Percentiles rank a stretch among this genome's conserved stretches.
Evolutionary conservation across 35 echinoderm and acorn worm genomes (phyloP).

Genomic region (Apostichopus parvimensis): DNA sequence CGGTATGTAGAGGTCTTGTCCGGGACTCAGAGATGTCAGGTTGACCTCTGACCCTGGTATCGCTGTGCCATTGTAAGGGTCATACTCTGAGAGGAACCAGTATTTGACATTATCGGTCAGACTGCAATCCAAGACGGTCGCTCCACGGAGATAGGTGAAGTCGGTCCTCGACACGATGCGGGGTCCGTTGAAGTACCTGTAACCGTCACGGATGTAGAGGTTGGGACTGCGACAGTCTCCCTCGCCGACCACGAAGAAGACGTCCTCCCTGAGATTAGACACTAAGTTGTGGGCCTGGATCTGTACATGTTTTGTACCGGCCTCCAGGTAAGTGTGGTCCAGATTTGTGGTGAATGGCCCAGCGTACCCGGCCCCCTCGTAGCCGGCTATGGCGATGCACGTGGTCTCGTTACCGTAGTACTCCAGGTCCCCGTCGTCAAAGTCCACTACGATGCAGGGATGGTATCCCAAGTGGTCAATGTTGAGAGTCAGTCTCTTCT

Average conservation of each 20-base stretch:
- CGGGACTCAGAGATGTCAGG: neutral
- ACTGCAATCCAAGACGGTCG: conserved; percentile 36
- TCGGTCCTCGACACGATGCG: conserved; percentile 17
- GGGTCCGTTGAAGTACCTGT: conserved; percentile 32
- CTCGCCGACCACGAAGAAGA: conserved; percentile 47
- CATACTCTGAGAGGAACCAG: conserved; percentile 8
- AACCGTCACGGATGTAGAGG: conserved; percentile 39
- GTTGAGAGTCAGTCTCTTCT: neutral
- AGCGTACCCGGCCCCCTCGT: neutral
- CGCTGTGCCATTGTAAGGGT: neutral
- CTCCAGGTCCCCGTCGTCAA: conserved; percentile 11
- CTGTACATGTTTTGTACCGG: neutral
- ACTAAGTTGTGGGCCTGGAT: conserved; percentile 17
- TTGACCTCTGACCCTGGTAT: conserved; percentile 23
- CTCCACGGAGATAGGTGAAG: conserved; percentile 30
- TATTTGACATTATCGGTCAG: conserved; percentile 28
- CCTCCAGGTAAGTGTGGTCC: neutral
- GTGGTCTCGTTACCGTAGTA: conserved; percentile 52
- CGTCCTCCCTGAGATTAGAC: neutral
- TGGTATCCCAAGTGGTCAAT: conserved; percentile 19
- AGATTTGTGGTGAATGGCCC: neutral
- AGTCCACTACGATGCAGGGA: conserved; percentile 42
- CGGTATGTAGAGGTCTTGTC: conserved; percentile 21
- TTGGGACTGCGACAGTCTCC: conserved; percentile 19
- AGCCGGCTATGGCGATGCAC: neutral